Evolutionary conservation across 2,888 invertebrate species (phyloP).

Genomic region (Dolomedes plantarius): DNA sequence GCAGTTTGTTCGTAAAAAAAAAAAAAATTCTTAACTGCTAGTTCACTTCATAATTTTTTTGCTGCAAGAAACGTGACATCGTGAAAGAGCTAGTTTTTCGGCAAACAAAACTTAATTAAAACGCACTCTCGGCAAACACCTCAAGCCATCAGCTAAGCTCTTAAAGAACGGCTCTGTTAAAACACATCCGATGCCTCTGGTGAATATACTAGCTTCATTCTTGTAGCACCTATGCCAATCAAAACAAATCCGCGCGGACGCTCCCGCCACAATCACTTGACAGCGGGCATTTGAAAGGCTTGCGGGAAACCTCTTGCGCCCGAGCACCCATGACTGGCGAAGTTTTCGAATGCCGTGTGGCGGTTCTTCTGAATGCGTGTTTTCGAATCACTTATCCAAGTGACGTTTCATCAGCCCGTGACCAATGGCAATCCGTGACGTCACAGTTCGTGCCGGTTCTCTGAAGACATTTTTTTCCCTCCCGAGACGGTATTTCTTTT

Average conservation of each 20-base stretch:
- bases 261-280: no score
- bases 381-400: constrained; percentile 54
- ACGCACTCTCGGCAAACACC: neutral
- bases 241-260: neutral
- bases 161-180: no score
- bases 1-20: no score
- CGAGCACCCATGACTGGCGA: neutral
- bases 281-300: neutral
- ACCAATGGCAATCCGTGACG: constrained; percentile 60
- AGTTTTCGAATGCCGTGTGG: neutral
- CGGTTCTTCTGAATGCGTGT: constrained; percentile 36
- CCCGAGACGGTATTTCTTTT: neutral
- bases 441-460: constrained; percentile 59
- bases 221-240: neutral
- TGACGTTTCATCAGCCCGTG: constrained; percentile 54
- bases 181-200: neutral
- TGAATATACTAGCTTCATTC: neutral
- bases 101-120: no score
- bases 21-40: neutral
- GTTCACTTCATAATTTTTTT: no score
- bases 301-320: neutral
- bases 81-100: no score
- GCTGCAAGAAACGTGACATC: no score
- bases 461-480: constrained; percentile 34
- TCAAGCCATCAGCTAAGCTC: neutral